Conservation (phyloP, 2,113 vertebrate species). For the Brienomyrus longianalis region DNA sequence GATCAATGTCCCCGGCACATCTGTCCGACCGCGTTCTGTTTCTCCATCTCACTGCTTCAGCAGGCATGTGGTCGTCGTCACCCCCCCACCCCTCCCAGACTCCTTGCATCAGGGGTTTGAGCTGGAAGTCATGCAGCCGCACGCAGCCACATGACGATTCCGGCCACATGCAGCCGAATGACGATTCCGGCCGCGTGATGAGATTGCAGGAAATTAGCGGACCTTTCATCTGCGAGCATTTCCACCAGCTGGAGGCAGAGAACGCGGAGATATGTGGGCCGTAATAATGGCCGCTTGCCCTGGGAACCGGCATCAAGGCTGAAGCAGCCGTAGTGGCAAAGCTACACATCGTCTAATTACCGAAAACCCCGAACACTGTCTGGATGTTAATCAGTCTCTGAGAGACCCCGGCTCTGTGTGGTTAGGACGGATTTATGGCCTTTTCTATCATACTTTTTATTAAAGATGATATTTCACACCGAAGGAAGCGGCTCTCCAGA, state of each 20-base stretch:
- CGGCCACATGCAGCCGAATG: neutral
- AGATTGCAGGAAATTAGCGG: constrained; percentile 75
- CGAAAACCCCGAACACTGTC: constrained; percentile 68
- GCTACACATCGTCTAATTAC: constrained; percentile 81
- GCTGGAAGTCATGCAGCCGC: neutral
- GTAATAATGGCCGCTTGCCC: constrained; percentile 77
- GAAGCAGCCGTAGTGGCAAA: constrained; percentile 59
- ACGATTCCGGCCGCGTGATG: constrained; percentile 50
- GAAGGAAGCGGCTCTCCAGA: constrained; percentile 79
- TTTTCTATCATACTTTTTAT: constrained; percentile 78
- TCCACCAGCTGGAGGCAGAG: constrained; percentile 61
- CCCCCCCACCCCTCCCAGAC: neutral
- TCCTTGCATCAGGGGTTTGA: neutral
- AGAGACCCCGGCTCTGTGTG: constrained; percentile 82
- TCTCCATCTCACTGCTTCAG: neutral
- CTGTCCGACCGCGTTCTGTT: neutral
- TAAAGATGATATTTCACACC: constrained; percentile 90
- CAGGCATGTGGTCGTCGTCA: neutral
- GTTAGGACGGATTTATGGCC: constrained; percentile 84
- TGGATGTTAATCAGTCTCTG: constrained; percentile 96
- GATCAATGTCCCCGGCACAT: neutral
- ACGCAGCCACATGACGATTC: neutral
- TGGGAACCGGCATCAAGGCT: constrained; percentile 83
- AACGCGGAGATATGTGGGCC: constrained; percentile 61
- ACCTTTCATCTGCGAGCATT: constrained; percentile 69